Evolutionary conservation across 2,888 invertebrate genomes (phyloP), one percentile per base, ranked within the genome.

Genomic region (Drosophila incognita): DNA sequence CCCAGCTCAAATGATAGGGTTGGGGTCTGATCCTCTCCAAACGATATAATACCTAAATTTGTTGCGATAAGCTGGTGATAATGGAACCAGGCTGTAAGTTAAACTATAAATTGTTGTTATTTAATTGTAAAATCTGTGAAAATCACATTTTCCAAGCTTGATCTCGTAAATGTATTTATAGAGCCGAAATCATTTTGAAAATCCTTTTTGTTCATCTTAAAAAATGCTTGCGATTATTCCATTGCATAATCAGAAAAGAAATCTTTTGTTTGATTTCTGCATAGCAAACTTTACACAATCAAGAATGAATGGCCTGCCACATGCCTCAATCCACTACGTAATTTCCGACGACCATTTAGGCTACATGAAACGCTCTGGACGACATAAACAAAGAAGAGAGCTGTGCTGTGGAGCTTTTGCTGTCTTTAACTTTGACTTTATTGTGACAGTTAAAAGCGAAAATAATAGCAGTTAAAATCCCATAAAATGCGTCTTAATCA

Each of bases 401-500:
- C 53, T 56, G 54, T 27, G 54, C 18, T 40, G 69, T 80, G 75
- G 78, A 74, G 86, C 81, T 86, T 75, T 89, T 61, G 82, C 73
- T 85, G 85, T 84, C 85, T 88, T 90, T 87, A 90, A 90, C 82
- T 87, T 85, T 86, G 89, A 86, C 87, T 87, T 87, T 87, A 87
- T 87, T 87, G 87, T 87, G 87, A 89, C 90, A 86, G 87, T 89
- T 90, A 90, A 87, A 89, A 90, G 87, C 83, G 84, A 90, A 86
- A 90, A 87, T 90, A 89, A 87, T 87, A 87, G 89, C 87, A 87
- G 87, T 90, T 86, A 87, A 87, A 87, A 89, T 87, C 79, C 74
- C 87, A 90, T 91, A 87, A 90, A 90, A 90, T 81, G 85, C 84
- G 90, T 87, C 91, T 90, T 91, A 91, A 90, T 90, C 91, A 90